phyloP scores from a whole-genome alignment of 2,888 invertebrate genomes.

The Hypomecis punctinalis region DNA sequence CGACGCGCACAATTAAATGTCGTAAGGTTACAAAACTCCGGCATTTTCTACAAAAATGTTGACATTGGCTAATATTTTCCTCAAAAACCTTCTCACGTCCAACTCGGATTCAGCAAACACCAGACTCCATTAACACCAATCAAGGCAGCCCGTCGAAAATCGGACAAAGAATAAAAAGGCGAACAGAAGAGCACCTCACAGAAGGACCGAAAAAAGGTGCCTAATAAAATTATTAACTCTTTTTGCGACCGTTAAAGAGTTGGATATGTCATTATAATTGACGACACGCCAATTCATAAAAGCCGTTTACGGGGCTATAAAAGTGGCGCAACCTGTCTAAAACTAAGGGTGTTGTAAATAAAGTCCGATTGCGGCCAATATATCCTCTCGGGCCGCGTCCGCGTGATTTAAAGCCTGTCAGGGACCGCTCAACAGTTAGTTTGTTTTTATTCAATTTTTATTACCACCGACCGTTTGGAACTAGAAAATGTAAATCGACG shows the following conservation, averaged over 20 bases:
- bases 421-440: conserved; percentile 37
- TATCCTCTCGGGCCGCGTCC: conserved; percentile 49
- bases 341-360: conserved; percentile 60
- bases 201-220: conserved; percentile 30
- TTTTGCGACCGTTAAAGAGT: conserved; percentile 56
- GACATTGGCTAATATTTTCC: conserved; percentile 16
- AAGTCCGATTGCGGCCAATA: conserved; percentile 66
- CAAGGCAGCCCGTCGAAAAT: conserved; percentile 43
- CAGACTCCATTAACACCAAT: conserved; percentile 41
- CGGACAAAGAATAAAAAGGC: conserved; percentile 39
- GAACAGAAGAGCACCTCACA: conserved; percentile 32
- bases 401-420: conserved; percentile 36
- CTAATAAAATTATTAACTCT: conserved; percentile 49
- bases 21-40: background rate
- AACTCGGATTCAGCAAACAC: conserved; percentile 33
- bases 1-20: no score
- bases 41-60: conserved; percentile 3
- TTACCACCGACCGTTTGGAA: conserved; percentile 28
- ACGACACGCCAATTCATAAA: conserved; percentile 60
- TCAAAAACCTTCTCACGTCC: conserved; percentile 29
- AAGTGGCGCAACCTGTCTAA: conserved; percentile 52
- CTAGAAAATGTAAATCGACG: conserved; percentile 29
- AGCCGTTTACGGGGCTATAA: conserved; percentile 56
- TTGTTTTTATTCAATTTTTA: conserved; percentile 44
- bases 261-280: conserved; percentile 63